Evolutionary conservation across 2,888 invertebrate genomes (phyloP).

Genomic region (Ennomos erosarius): DNA sequence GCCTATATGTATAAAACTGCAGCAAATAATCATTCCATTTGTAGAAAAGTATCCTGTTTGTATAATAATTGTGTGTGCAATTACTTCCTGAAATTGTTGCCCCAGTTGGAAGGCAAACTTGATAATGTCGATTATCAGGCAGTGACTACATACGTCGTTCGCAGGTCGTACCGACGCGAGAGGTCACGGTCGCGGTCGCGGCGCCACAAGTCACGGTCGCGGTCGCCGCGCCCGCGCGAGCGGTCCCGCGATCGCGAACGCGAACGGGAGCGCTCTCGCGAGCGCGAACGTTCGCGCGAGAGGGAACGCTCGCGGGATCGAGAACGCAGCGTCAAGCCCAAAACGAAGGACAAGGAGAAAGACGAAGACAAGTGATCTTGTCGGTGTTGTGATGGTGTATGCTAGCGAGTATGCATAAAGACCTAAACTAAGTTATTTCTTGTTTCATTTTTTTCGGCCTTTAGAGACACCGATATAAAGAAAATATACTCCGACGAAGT

Average conservation of each 20-base stretch:
- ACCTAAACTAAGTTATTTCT: slow-evolving; percentile 18
- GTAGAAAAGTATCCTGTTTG: too few relatives aligned
- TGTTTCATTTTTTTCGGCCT: slow-evolving; percentile 7
- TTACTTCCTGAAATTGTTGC: too few relatives aligned
- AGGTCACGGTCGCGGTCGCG: slow-evolving; percentile 88
- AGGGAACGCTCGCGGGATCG: slow-evolving; percentile 70
- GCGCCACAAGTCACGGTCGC: slow-evolving; percentile 89
- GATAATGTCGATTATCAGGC: too few relatives aligned
- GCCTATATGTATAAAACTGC: too few relatives aligned
- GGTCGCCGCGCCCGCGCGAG: slow-evolving; percentile 81
- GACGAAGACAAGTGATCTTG: slow-evolving; percentile 88
- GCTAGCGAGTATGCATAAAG: slow-evolving; percentile 31
- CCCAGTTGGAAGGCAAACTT: too few relatives aligned
- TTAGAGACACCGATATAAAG: too few relatives aligned
- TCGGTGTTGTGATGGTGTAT: slow-evolving; percentile 15
- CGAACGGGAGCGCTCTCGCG: slow-evolving; percentile 57
- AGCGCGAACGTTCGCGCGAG: slow-evolving; percentile 70
- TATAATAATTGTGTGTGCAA: too few relatives aligned
- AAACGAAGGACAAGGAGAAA: slow-evolving; percentile 87
- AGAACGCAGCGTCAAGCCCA: slow-evolving; percentile 83
- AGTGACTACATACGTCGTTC: slow-evolving; percentile 12
- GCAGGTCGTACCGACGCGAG: slow-evolving; percentile 87
- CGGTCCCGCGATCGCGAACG: slow-evolving; percentile 66
- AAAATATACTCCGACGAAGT: too few relatives aligned
- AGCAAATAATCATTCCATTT: too few relatives aligned